These are phyloP conservation scores for Clupea harengus DNA, from an alignment of 2,113 vertebrate genomes.

Conservation along the genomic window DNA sequence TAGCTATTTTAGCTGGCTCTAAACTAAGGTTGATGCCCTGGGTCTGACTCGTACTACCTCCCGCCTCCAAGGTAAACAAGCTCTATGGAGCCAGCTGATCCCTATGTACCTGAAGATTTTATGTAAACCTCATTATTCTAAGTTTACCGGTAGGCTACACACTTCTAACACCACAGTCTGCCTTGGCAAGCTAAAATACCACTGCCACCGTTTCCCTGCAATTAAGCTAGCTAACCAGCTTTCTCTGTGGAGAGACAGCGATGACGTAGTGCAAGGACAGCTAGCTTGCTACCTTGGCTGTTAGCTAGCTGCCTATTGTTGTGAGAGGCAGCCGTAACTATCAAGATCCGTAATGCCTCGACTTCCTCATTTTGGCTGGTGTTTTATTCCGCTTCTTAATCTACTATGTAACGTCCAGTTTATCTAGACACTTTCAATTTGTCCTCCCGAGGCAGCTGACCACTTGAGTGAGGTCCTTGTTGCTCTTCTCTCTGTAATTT, in stretches of 20 bases:
- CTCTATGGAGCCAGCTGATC: not conserved
- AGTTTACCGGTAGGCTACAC: not conserved
- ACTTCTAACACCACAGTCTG: not conserved
- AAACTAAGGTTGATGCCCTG: not conserved
- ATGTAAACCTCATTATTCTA: not conserved
- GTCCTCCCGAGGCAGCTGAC: not conserved
- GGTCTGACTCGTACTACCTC: not conserved
- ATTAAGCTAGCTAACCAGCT: not conserved
- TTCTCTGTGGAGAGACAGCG: not conserved
- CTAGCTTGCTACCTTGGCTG: conserved; percentile 13
- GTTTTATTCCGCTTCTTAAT: not conserved
- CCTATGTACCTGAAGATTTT: not conserved
- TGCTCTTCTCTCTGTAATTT: not conserved
- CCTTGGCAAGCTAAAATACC: not conserved
- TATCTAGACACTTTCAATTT: not conserved
- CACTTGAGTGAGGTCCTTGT: not conserved
- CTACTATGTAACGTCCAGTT: not conserved
- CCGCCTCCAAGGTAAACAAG: not conserved
- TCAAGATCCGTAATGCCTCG: not conserved
- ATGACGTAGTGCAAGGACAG: conserved; percentile 12
- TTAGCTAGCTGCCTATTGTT: conserved; percentile 22
- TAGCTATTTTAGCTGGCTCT: not conserved
- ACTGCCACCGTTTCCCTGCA: not conserved
- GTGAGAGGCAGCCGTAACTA: not conserved
- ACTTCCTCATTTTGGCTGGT: not conserved